These are phyloP conservation scores for Prochilodus magdalenae DNA, from an alignment of 2,113 vertebrate species.

Conservation along the genomic window DNA sequence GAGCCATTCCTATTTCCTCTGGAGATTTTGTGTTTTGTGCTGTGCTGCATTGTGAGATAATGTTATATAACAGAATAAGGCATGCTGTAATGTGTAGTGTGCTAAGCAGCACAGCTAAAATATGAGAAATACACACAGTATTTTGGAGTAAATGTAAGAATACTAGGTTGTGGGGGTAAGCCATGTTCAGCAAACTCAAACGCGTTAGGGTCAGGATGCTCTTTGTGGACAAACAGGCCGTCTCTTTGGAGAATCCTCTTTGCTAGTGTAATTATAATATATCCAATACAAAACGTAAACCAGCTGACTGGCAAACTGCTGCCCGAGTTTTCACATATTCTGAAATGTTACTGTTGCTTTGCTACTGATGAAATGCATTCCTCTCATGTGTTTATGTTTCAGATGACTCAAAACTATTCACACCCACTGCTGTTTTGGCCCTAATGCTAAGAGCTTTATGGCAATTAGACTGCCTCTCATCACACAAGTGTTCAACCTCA, in stretches of 20 bases:
- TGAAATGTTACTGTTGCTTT: not conserved
- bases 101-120: not conserved
- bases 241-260: not conserved
- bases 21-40: not conserved
- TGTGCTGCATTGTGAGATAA: constrained; percentile 11
- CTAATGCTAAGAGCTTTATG: constrained; percentile 32
- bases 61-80: constrained; percentile 17
- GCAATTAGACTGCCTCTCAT: not conserved
- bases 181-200: not conserved
- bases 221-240: not conserved
- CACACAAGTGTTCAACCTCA: constrained; percentile 14
- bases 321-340: not conserved
- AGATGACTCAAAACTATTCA: not conserved
- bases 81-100: not conserved
- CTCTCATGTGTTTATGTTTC: not conserved
- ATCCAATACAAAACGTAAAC: not conserved
- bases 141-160: not conserved
- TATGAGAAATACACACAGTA: not conserved
- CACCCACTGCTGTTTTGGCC: not conserved
- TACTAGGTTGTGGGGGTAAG: not conserved
- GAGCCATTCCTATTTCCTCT: constrained; percentile 34
- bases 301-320: not conserved
- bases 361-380: not conserved
- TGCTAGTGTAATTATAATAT: not conserved
- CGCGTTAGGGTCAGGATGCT: too few species aligned